These are phyloP conservation scores for Rhinoderma darwinii DNA, from an alignment of 2,113 vertebrate species.

Conservation along the genomic window DNA sequence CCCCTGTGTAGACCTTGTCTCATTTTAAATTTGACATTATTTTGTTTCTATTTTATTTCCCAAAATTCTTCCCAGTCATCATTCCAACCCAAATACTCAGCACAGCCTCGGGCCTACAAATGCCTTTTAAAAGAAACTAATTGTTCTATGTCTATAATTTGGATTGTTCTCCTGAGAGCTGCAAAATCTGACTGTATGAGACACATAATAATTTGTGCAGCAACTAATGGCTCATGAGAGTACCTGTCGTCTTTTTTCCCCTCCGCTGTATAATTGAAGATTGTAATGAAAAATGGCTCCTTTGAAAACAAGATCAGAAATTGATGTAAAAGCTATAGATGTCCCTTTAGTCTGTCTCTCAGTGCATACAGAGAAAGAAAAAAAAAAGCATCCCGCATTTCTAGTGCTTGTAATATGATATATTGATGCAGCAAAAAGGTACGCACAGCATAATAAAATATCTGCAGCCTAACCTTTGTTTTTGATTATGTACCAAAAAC, in stretches of 20 bases:
- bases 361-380: not conserved
- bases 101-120: conserved; percentile 25
- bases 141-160: conserved; percentile 43
- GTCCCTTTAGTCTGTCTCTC: conserved; percentile 15
- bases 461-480: not conserved
- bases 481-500: conserved; percentile 17
- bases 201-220: conserved; percentile 52
- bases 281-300: conserved; percentile 48
- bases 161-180: conserved; percentile 50
- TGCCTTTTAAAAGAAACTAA: conserved; percentile 44
- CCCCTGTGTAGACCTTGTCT: not conserved
- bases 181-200: conserved; percentile 33
- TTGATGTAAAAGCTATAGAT: conserved; percentile 43
- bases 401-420: not conserved
- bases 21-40: not conserved
- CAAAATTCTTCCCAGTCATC: not conserved
- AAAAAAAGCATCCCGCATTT: not conserved
- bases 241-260: conserved; percentile 36
- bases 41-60: not conserved
- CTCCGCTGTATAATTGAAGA: conserved; percentile 36
- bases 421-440: conserved; percentile 15
- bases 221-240: conserved; percentile 48
- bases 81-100: not conserved
- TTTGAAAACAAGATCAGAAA: conserved; percentile 45
- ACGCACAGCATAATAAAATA: not conserved